These are phyloP conservation scores for Orthosia cruda DNA, from an alignment of 2,888 invertebrate genomes.

Conservation along the genomic window DNA sequence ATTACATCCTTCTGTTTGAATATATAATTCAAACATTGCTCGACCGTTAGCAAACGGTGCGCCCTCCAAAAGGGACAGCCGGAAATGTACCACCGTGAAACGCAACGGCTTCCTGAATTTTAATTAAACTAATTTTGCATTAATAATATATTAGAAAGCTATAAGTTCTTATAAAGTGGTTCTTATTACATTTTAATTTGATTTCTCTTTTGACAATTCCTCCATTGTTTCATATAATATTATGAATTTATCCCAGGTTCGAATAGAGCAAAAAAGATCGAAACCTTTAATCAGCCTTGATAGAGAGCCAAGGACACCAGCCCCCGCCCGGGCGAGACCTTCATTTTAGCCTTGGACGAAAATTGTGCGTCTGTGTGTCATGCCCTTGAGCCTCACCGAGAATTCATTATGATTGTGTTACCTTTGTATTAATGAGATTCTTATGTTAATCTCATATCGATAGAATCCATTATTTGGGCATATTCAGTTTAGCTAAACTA, in stretches of 20 bases:
- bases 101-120: conserved; percentile 82
- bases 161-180: not conserved
- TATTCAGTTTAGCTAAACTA: not conserved
- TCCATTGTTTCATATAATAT: conserved; percentile 7
- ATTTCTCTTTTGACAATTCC: not conserved
- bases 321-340: conserved; percentile 79
- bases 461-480: conserved; percentile 8
- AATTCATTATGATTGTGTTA: conserved; percentile 46
- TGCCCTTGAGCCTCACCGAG: conserved; percentile 74
- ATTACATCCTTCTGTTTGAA: conserved; percentile 60
- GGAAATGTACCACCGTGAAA: conserved; percentile 82
- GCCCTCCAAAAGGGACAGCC: conserved; percentile 83
- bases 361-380: conserved; percentile 72
- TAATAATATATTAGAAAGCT: conserved; percentile 47
- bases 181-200: conserved; percentile 20
- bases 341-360: conserved; percentile 77
- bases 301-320: conserved; percentile 81
- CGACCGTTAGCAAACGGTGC: conserved; percentile 83
- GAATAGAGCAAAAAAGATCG: conserved; percentile 65
- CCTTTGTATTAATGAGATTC: conserved; percentile 28
- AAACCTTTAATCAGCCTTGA: conserved; percentile 52
- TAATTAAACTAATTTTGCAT: conserved; percentile 64
- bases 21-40: conserved; percentile 72
- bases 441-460: conserved; percentile 1
- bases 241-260: not conserved